These are phyloP conservation scores for Dromaius novaehollandiae DNA, from an alignment of 2,113 vertebrate genomes.

Conservation along the genomic window DNA sequence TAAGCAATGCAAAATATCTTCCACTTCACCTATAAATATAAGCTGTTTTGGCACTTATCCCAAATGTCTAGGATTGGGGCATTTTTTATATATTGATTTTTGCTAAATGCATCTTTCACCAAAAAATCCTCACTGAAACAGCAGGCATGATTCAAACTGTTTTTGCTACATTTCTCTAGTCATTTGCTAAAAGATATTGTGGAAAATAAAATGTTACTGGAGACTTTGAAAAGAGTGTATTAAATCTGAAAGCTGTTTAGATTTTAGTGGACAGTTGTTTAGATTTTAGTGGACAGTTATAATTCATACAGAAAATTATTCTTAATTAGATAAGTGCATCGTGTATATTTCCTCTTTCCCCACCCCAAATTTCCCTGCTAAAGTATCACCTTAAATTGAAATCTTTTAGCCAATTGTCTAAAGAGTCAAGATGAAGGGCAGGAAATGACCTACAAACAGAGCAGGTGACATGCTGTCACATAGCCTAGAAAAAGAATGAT, in stretches of 20 bases:
- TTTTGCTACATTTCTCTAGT: background rate
- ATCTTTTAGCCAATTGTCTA: background rate
- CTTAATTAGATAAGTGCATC: background rate
- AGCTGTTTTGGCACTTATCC: background rate
- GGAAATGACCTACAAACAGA: constrained; percentile 40
- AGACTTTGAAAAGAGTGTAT: background rate
- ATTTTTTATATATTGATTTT: background rate
- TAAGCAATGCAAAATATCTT: background rate
- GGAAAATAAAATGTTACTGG: background rate
- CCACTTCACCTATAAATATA: background rate
- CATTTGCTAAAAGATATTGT: background rate
- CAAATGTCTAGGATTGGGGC: background rate
- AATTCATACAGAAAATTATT: background rate
- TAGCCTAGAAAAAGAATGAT: constrained; percentile 12
- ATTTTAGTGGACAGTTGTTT: background rate
- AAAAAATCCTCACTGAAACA: background rate
- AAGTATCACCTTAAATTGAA: background rate
- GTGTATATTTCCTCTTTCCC: background rate
- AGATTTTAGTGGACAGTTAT: background rate
- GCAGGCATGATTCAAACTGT: background rate
- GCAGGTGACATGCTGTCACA: constrained; percentile 18
- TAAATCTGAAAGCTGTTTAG: background rate
- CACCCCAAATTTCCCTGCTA: background rate
- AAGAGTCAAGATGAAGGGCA: background rate
- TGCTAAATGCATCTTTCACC: background rate